phyloP scores from a whole-genome alignment of 2,888 invertebrate species.

The Drosophila formosana region DNA sequence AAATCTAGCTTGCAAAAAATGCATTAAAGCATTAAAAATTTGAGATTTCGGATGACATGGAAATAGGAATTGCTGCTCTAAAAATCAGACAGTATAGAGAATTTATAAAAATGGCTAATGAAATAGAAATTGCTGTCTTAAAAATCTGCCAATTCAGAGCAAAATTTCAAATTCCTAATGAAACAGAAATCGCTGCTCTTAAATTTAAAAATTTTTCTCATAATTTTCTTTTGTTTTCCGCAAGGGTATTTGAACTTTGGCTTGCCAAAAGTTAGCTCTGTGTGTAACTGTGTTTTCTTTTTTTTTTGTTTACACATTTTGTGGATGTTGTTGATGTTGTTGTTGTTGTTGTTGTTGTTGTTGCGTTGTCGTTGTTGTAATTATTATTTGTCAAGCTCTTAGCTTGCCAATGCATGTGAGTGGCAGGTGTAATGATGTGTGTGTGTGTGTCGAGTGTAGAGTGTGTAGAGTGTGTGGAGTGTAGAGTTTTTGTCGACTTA shows the following conservation, averaged over 20 bases:
- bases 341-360: slow-evolving; percentile 39
- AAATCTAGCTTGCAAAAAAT: too few relatives aligned
- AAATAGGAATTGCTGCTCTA: too few relatives aligned
- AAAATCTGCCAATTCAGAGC: too few relatives aligned
- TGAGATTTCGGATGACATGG: too few relatives aligned
- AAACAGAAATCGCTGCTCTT: too few relatives aligned
- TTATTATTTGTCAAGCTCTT: slow-evolving; percentile 56
- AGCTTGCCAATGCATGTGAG: slow-evolving; percentile 27
- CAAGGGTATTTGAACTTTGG: slow-evolving; percentile 42
- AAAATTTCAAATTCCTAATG: too few relatives aligned
- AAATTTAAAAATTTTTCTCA: too few relatives aligned
- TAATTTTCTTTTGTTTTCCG: background rate
- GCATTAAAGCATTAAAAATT: too few relatives aligned
- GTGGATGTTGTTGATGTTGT: slow-evolving; percentile 14
- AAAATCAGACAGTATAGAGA: too few relatives aligned
- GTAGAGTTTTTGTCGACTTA: slow-evolving; percentile 76
- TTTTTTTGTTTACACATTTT: slow-evolving; percentile 31
- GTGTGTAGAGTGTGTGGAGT: slow-evolving; percentile 14
- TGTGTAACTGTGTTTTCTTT: slow-evolving; percentile 1
- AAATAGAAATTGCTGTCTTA: too few relatives aligned
- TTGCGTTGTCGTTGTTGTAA: slow-evolving; percentile 26
- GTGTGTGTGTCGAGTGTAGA: slow-evolving; percentile 14
- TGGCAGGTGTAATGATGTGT: slow-evolving; percentile 12
- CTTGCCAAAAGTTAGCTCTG: slow-evolving; percentile 10
- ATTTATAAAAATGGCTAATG: too few relatives aligned